Evolutionary conservation across 2,888 invertebrate genomes (phyloP).

Genomic region (Hirtodrosophila cameraria): DNA sequence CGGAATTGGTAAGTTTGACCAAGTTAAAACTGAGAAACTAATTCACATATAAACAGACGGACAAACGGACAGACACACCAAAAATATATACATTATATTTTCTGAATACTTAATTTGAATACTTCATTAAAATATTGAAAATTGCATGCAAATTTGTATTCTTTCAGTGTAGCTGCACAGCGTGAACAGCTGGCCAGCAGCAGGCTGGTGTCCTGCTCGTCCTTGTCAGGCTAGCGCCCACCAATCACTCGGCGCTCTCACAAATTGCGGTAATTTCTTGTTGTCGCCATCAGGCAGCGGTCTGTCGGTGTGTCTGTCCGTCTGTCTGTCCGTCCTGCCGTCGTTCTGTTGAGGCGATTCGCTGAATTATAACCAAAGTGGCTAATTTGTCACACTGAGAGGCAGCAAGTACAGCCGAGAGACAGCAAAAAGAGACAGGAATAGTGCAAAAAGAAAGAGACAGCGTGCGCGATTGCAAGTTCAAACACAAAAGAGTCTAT

Average conservation of each 20-base stretch:
- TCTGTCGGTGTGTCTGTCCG: no score
- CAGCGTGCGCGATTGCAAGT: conserved; percentile 7
- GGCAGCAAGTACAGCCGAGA: no score
- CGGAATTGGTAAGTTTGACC: no score
- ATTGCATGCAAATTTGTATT: no score
- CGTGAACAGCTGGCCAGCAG: conserved; percentile 42
- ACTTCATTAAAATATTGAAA: no score
- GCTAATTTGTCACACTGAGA: conserved; percentile 71
- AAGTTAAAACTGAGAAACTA: no score
- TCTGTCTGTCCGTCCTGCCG: no score
- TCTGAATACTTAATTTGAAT: no score
- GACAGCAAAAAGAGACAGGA: not conserved
- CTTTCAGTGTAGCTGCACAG: conserved; percentile 58
- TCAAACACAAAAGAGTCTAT: conserved; percentile 32
- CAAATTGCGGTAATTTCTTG: conserved; percentile 79
- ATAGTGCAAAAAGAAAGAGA: not conserved
- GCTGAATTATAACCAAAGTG: conserved; percentile 76
- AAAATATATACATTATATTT: no score
- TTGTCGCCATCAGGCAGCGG: conserved; percentile 69
- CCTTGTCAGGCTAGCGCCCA: conserved; percentile 46
- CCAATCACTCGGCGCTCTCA: conserved; percentile 74
- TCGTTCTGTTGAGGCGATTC: conserved; percentile 32
- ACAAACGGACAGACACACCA: no score
- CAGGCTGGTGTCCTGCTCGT: conserved; percentile 15
- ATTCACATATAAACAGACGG: no score